Evolutionary conservation across 2,113 vertebrate species (phyloP), one percentile per base, ranked within the genome.

Genomic region (Euleptes europaea): DNA sequence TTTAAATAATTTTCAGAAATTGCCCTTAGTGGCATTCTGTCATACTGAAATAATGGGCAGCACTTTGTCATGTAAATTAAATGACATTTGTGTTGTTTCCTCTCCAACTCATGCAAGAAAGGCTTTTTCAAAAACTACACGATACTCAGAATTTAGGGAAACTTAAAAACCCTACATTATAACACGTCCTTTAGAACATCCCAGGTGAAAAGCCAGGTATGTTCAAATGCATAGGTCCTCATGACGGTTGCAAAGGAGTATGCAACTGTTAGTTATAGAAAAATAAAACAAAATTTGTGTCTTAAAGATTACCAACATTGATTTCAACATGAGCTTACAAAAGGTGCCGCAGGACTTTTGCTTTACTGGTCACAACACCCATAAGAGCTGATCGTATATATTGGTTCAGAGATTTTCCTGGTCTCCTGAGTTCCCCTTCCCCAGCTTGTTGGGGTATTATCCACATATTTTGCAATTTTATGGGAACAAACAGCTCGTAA

Each of bases 1-100:
- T 99, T 98, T 94, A 98, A 98, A 98, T 98, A 96, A 98, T 99
- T 99, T 98, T 97, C 97, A 93, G 97, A 98, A 98, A 98, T 98
- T 97, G 96, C 96, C 97, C 97, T 94, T 92, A 90, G 97, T 97
- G 95, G 97, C 97, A 95, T 96, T 97, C 97, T 97, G 97, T 97
- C 97, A 97, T 94, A 95, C 90, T 90, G 93, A 92, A 95, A 97
- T 97, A 97, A 97, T 97, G 95, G n/a, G 95, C 87, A 94, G 93
- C 93, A 97, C 96, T 98, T 97, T 98, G 98, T 98, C 97, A 97
- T 95, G 95, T 95, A 95, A 96, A 97, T 97, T 97, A 97, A 97
- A 96, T 97, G 97, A 96, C 96, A 96, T 95, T 96, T 95, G 94
- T 94, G 95, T 91, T 93, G 93, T 92, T 90, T 93, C 93, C 83